Conservation (phyloP, 2,888 invertebrate species). For the Onchidella celtica region DNA sequence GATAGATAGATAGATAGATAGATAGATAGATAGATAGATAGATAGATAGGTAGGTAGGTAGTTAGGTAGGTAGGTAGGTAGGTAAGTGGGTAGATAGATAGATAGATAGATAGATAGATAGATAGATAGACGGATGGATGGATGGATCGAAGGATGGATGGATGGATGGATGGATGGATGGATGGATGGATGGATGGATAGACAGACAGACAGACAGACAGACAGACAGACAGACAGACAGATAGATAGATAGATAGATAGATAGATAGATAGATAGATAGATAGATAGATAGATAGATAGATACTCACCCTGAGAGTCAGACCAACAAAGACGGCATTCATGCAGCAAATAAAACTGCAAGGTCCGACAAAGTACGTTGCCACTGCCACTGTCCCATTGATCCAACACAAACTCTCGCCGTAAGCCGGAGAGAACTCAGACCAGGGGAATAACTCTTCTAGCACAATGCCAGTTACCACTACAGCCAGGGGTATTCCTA, state of each 20-base stretch:
- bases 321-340: constrained; percentile 44
- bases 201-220: neutral
- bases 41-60: no score
- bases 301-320: constrained; percentile 39
- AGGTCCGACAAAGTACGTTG: constrained; percentile 52
- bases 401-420: constrained; percentile 54
- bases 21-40: neutral
- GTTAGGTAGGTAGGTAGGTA: no score
- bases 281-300: neutral
- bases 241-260: no score
- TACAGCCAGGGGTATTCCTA: constrained; percentile 34
- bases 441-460: constrained; percentile 42
- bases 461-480: constrained; percentile 39
- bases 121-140: no score
- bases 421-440: constrained; percentile 48
- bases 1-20: neutral
- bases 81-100: no score
- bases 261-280: neutral
- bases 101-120: neutral
- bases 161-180: neutral
- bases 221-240: neutral
- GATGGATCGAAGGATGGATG: neutral
- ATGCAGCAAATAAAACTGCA: constrained; percentile 43
- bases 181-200: neutral
- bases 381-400: constrained; percentile 45